A percentile compares a stretch with the other conserved stretches of the same genome.
Conservation (phyloP, 2,797 vertebrate species). For the Eulemur coronatus region DNA sequence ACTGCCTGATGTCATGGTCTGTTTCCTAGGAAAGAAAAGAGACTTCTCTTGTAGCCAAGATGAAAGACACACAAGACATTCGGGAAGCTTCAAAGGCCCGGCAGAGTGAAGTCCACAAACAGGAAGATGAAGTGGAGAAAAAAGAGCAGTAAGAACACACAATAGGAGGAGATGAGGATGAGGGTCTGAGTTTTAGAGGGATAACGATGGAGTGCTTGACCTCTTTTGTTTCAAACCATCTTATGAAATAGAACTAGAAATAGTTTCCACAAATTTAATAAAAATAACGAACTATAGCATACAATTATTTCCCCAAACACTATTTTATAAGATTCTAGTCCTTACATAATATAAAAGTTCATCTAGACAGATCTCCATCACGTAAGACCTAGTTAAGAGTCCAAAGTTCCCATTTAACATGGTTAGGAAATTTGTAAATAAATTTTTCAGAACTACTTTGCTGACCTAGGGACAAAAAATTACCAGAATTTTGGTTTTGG, state of each 20-base stretch:
- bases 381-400: neutral
- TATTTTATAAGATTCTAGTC: neutral
- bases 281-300: neutral
- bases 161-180: neutral
- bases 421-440: neutral
- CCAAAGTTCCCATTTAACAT: neutral
- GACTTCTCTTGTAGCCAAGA: conserved; percentile 50
- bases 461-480: neutral
- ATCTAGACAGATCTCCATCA: neutral
- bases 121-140: conserved; percentile 9
- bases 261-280: neutral
- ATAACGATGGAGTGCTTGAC: neutral
- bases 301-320: neutral
- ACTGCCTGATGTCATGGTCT: neutral
- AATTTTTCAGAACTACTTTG: neutral
- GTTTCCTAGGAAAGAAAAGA: conserved; percentile 67
- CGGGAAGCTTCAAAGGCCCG: neutral
- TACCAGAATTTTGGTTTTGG: neutral
- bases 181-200: neutral
- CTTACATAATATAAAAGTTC: neutral
- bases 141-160: conserved; percentile 69
- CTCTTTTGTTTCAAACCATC: neutral
- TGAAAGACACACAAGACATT: conserved; percentile 43
- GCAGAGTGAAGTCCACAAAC: conserved; percentile 44
- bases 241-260: neutral